phyloP scores from a whole-genome alignment of 2,797 vertebrate genomes.

The Pangasius sanitwongsei region DNA sequence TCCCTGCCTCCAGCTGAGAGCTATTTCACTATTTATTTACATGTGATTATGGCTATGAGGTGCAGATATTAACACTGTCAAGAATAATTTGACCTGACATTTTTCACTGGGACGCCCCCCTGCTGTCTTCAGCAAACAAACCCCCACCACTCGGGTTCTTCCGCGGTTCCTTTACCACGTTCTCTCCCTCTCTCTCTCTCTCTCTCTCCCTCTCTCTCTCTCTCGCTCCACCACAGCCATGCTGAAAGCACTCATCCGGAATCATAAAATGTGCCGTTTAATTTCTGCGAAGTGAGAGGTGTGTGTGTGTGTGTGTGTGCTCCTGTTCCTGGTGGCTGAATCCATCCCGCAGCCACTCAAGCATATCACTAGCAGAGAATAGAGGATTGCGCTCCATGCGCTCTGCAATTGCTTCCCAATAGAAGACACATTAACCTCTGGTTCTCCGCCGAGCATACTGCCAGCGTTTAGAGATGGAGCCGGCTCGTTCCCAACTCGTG shows the following conservation, averaged over 20 bases:
- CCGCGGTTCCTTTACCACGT: slow-evolving; percentile 27
- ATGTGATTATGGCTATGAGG: slow-evolving; percentile 99
- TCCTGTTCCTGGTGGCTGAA: slow-evolving; percentile 80
- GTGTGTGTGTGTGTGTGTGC: slow-evolving; percentile 55
- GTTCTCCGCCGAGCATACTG: slow-evolving; percentile 34
- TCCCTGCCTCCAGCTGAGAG: slow-evolving; percentile 85
- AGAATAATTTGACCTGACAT: slow-evolving; percentile 99
- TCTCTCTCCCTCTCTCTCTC: slow-evolving; percentile 47
- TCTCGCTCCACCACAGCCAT: slow-evolving; percentile 50
- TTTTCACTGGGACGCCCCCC: slow-evolving; percentile 90
- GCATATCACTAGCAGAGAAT: slow-evolving; percentile 78
- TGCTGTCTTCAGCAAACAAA: slow-evolving; percentile 78
- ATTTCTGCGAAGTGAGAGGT: slow-evolving; percentile 74
- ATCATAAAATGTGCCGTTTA: slow-evolving; percentile 88
- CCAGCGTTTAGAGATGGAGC: background rate
- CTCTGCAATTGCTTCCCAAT: slow-evolving; percentile 80
- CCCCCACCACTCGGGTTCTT: slow-evolving; percentile 20
- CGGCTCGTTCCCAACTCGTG: background rate
- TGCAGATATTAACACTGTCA: slow-evolving; percentile 99
- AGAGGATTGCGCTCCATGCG: slow-evolving; percentile 76
- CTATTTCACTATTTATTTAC: slow-evolving; percentile 99
- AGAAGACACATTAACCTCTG: slow-evolving; percentile 80
- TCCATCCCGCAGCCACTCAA: slow-evolving; percentile 77
- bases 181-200: slow-evolving; percentile 63
- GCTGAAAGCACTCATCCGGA: slow-evolving; percentile 72